These are phyloP conservation scores for Pecten maximus DNA, from an alignment of 2,888 invertebrate genomes.

Conservation along the genomic window DNA sequence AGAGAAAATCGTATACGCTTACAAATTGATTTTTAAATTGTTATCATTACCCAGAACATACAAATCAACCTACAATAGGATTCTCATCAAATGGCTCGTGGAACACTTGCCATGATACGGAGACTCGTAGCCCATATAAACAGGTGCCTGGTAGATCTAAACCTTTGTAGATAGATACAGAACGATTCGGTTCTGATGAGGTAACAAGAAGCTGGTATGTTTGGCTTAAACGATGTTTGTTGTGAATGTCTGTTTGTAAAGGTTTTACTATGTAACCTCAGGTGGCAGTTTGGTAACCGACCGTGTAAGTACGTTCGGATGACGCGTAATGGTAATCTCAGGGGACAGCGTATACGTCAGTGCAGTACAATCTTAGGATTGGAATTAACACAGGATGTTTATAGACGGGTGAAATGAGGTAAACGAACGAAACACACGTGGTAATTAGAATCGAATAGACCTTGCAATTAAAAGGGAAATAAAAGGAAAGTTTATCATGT, in stretches of 20 bases:
- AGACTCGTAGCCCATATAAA: background rate
- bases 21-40: background rate
- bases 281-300: conserved; percentile 23
- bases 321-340: background rate
- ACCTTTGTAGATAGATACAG: background rate
- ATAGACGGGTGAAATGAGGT: background rate
- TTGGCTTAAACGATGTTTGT: conserved; percentile 26
- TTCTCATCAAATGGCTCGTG: background rate
- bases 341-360: background rate
- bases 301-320: background rate
- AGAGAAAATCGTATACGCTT: background rate
- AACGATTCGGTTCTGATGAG: conserved; percentile 13
- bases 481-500: no score
- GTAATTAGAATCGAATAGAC: no score
- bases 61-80: background rate
- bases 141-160: background rate
- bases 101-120: background rate
- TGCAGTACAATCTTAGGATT: background rate
- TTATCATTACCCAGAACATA: background rate
- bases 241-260: conserved; percentile 16
- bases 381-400: background rate
- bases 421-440: background rate
- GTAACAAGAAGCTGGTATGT: conserved; percentile 27
- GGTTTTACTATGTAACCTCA: background rate
- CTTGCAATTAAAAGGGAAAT: no score